These are phyloP conservation scores for Trachelus tabidus DNA, from an alignment of 2,888 invertebrate genomes.

Conservation along the genomic window DNA sequence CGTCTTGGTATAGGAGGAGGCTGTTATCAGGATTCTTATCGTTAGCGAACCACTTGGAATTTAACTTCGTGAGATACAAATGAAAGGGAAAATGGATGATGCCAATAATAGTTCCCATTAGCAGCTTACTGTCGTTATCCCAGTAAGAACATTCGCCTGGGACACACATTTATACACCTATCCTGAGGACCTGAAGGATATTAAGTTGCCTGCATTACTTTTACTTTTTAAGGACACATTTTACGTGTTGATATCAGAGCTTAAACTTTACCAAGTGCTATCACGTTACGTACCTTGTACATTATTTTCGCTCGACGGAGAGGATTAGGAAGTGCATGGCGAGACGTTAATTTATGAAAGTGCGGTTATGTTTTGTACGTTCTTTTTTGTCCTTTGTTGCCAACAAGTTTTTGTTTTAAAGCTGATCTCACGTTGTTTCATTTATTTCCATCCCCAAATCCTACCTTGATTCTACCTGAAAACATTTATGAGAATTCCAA, in stretches of 20 bases:
- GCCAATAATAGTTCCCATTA: not conserved
- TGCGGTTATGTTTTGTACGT: slow-evolving; percentile 52
- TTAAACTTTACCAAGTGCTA: slow-evolving; percentile 1
- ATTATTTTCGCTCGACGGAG: not conserved
- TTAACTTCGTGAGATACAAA: not conserved
- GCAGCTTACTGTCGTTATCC: not conserved
- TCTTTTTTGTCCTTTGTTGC: slow-evolving; percentile 56
- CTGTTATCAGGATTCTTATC: not conserved
- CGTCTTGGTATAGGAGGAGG: slow-evolving; percentile 75
- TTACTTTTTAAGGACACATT: not conserved
- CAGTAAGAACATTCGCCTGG: not conserved
- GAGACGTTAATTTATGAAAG: slow-evolving; percentile 12
- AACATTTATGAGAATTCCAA: not conserved
- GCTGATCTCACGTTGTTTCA: slow-evolving; percentile 43
- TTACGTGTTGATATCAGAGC: slow-evolving; percentile 5
- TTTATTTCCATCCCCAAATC: slow-evolving; percentile 37
- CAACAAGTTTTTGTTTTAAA: slow-evolving; percentile 71
- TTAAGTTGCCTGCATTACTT: not conserved
- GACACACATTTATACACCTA: not conserved
- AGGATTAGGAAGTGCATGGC: not conserved
- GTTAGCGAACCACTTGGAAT: not conserved
- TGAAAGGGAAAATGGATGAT: not conserved
- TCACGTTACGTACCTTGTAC: not conserved
- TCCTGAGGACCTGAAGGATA: not conserved
- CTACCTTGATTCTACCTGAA: not conserved